Evolutionary conservation across 2,113 vertebrate species (phyloP), one percentile per base, ranked within the genome.

Genomic region (Phocoena sinus): DNA sequence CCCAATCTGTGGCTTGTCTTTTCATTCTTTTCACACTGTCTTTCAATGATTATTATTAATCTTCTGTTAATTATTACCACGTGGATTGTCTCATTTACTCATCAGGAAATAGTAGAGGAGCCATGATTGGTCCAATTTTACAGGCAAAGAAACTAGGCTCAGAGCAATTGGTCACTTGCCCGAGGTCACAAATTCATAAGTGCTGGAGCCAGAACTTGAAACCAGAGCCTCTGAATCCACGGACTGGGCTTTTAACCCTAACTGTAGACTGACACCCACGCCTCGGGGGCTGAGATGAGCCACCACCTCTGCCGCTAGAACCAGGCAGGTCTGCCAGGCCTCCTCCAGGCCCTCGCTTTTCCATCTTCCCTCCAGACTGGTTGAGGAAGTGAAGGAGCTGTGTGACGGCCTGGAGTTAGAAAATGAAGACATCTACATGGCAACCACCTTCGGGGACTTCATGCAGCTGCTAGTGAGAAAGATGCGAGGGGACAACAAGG

Each of bases 351-450:
- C 28, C 33, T 7, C 1, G 2, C 6, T n/a, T n/a, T 67, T 38
- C 67, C 5, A 18, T 53, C 73, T 65, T n/a, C 41, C 65, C 70
- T 56, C 6, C 97, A 99, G 99, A 91, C 98, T 99, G 17, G 99
- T 99, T 67, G 99, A 99, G 97, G 99, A 99, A 92, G 99, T 99
- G 81, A 99, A 99, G 96, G 98, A 99, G n/a, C 98, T 98, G 31
- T 98, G 98, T 36, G 98, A 97, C 10, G 98, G 97, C 74, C 98
- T 99, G 76, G 99, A 99, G 97, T 95, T 99, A 68, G 99, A 99
- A 95, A 99, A 99, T 0, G 99, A 99, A 93, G 99, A 99, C 1
- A 98, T 99, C 21, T 99, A 99, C 98, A 99, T 99, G 99, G 99
- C 99, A 20, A 98, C 99, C 86, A 99, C 98, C n/a, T 99, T 99